These are phyloP conservation scores for Epinotia brunnichana DNA, from an alignment of 2,888 invertebrate genomes.

Conservation along the genomic window DNA sequence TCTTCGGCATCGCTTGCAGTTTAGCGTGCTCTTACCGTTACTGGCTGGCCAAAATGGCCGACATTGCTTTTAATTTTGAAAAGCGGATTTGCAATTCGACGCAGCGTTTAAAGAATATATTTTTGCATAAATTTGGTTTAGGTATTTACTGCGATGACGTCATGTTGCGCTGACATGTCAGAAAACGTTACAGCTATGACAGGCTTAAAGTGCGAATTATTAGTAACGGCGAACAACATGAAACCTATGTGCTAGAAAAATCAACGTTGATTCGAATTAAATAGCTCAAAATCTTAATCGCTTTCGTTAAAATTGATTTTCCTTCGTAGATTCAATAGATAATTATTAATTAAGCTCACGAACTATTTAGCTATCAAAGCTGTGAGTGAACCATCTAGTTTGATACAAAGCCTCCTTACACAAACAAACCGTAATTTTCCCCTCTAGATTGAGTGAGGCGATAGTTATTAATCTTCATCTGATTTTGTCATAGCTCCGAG, in stretches of 20 bases:
- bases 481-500: conserved; percentile 37
- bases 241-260: neutral
- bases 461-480: conserved; percentile 43
- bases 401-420: conserved; percentile 28
- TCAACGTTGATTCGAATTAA: neutral
- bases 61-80: conserved; percentile 21
- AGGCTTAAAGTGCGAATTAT: conserved; percentile 20
- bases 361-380: conserved; percentile 1
- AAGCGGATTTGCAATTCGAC: conserved; percentile 3
- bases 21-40: conserved; percentile 64
- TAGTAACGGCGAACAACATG: neutral
- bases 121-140: conserved; percentile 9
- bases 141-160: conserved; percentile 6
- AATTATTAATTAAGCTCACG: conserved; percentile 31
- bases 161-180: conserved; percentile 3
- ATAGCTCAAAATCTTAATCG: conserved; percentile 3
- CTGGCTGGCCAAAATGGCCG: conserved; percentile 47
- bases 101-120: conserved; percentile 10
- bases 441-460: conserved; percentile 30
- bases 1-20: conserved; percentile 69
- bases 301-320: conserved; percentile 9
- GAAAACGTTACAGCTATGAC: neutral
- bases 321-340: conserved; percentile 16
- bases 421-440: conserved; percentile 39
- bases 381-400: conserved; percentile 13